Conservation (phyloP, 1,140 invertebrate species). For the Ceratosolen solmsi region DNA sequence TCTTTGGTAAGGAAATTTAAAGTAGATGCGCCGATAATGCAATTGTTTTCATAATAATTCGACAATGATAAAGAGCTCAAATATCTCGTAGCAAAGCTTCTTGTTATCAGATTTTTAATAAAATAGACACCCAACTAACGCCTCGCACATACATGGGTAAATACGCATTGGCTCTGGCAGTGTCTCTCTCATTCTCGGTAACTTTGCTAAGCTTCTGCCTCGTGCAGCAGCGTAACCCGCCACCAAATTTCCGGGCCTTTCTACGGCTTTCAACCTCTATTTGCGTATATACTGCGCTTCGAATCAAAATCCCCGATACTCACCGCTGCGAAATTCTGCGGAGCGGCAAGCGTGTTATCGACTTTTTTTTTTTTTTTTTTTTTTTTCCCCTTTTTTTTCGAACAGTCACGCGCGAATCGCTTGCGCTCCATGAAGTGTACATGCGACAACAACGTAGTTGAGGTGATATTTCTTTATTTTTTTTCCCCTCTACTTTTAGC, state of each 20-base stretch:
- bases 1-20: too few relatives aligned
- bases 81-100: neutral
- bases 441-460: neutral
- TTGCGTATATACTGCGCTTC: slow-evolving; percentile 37
- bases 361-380: slow-evolving; percentile 21
- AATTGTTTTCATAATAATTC: neutral
- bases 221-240: neutral
- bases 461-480: neutral
- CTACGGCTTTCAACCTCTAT: slow-evolving; percentile 47
- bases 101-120: slow-evolving; percentile 1
- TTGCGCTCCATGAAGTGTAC: neutral
- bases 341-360: slow-evolving; percentile 20
- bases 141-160: neutral
- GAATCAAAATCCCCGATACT: slow-evolving; percentile 48
- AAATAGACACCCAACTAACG: neutral
- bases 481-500: neutral
- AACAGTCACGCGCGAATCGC: neutral
- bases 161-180: slow-evolving; percentile 12
- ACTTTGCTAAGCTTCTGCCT: slow-evolving; percentile 43
- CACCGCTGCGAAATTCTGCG: slow-evolving; percentile 29
- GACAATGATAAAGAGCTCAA: neutral
- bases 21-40: too few relatives aligned
- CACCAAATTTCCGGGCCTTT: slow-evolving; percentile 43
- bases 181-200: slow-evolving; percentile 17
- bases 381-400: neutral